These are phyloP conservation scores for Octodon degus DNA, from an alignment of 2,113 vertebrate genomes.

Conservation along the genomic window DNA sequence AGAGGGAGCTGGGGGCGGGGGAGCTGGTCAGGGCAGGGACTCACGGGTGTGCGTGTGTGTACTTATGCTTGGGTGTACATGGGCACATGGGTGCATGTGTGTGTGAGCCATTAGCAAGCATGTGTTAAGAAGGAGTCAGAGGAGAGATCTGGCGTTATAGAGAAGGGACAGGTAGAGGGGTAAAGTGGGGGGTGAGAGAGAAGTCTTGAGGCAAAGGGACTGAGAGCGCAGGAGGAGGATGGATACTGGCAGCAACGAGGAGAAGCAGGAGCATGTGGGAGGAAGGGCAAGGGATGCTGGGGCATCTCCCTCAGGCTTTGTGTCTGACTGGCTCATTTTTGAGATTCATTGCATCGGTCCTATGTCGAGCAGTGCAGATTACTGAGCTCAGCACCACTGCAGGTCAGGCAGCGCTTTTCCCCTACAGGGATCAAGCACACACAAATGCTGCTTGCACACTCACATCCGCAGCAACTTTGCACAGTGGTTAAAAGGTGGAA, in stretches of 20 bases:
- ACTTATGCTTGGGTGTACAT: not conserved
- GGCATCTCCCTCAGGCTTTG: not conserved
- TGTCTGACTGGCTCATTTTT: not conserved
- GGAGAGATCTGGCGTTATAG: fast-evolving
- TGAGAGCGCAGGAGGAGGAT: not conserved
- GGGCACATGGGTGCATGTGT: not conserved
- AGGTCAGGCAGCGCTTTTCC: not conserved
- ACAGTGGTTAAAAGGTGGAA: not conserved
- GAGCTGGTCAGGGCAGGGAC: not conserved
- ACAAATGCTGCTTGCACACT: fast-evolving
- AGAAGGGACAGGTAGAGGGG: not conserved
- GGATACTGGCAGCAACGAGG: not conserved
- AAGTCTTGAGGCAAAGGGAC: no score
- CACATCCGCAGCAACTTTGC: not conserved
- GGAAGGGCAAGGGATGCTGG: no score
- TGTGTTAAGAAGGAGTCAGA: not conserved
- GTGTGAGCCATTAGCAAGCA: not conserved
- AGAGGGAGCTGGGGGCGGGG: not conserved
- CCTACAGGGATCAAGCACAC: fast-evolving
- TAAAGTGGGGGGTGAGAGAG: not conserved
- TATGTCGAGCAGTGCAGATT: not conserved
- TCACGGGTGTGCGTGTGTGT: fast-evolving
- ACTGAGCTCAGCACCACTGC: not conserved
- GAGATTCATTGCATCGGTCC: not conserved
- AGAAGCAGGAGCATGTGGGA: not conserved